phyloP scores from a whole-genome alignment of 2,113 vertebrate genomes.

The Pseudonaja textilis region DNA sequence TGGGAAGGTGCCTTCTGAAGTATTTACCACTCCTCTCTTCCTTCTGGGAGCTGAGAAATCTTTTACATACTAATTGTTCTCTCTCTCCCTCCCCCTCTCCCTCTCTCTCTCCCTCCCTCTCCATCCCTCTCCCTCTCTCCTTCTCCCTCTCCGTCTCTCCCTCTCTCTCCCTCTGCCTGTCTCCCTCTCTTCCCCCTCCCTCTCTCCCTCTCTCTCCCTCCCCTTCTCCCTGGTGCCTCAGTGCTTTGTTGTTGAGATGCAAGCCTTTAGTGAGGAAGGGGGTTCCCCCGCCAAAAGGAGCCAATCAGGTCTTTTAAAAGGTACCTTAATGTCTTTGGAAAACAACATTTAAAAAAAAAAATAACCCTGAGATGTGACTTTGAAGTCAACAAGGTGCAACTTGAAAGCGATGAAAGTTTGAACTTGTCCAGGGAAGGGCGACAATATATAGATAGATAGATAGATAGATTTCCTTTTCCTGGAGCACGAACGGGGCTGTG shows the following conservation, averaged over 20 bases:
- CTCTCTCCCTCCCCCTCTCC: no score
- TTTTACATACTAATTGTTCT: not conserved
- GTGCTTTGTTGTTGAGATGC: not conserved
- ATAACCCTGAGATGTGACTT: not conserved
- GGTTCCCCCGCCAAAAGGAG: not conserved
- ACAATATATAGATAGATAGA: not conserved
- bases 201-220: no score
- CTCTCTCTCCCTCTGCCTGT: no score
- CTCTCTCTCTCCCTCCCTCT: no score
- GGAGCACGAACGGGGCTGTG: not conserved
- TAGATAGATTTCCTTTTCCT: not conserved
- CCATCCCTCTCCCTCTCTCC: no score
- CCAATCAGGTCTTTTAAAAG: not conserved
- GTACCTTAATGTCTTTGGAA: constrained; percentile 14
- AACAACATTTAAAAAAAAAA: constrained; percentile 12
- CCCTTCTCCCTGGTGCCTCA: no score
- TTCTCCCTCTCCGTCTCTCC: accelerated
- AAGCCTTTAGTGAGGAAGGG: not conserved
- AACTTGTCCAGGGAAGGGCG: not conserved
- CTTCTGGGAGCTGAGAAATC: not conserved
- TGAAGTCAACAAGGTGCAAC: not conserved
- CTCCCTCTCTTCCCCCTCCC: no score
- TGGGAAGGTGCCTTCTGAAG: not conserved
- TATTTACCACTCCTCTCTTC: not conserved
- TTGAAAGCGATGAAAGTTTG: not conserved